A percentile compares a stretch with the other conserved stretches of the same genome.
Conservation (phyloP, 2,797 vertebrate species). For the Pyrrhura leucotis region DNA sequence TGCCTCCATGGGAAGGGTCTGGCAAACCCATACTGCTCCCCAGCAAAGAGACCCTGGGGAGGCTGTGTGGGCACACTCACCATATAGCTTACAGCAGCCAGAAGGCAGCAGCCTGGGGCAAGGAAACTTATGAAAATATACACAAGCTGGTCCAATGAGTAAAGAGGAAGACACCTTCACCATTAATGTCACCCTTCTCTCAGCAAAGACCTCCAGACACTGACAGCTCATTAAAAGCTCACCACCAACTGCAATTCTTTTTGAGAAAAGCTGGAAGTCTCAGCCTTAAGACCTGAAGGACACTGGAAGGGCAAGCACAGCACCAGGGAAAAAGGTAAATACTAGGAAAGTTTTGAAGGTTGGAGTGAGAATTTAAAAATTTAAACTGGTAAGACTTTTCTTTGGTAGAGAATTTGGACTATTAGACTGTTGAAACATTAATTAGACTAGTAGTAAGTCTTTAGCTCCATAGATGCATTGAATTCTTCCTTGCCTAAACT, state of each 20-base stretch:
- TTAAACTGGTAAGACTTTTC: neutral
- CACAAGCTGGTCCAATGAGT: neutral
- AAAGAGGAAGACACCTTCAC: neutral
- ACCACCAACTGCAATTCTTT: neutral
- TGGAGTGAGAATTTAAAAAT: neutral
- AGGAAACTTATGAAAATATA: neutral
- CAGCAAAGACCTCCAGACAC: neutral
- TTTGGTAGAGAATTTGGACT: neutral
- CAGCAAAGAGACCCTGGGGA: neutral
- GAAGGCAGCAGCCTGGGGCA: neutral
- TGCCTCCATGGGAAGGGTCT: neutral
- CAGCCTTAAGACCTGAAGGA: neutral
- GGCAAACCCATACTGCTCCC: neutral
- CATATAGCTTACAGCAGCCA: neutral
- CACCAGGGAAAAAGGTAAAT: neutral
- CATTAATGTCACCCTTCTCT: neutral
- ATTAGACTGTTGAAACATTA: neutral
- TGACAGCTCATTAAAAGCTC: neutral
- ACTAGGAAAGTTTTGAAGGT: neutral
- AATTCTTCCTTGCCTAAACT: neutral
- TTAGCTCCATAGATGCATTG: neutral
- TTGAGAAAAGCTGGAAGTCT: neutral
- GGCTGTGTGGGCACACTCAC: fast-evolving
- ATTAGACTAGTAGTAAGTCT: neutral
- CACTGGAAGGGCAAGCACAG: neutral